Evolutionary conservation across 2,888 invertebrate species (phyloP).

Genomic region (Phytoseiulus persimilis): DNA sequence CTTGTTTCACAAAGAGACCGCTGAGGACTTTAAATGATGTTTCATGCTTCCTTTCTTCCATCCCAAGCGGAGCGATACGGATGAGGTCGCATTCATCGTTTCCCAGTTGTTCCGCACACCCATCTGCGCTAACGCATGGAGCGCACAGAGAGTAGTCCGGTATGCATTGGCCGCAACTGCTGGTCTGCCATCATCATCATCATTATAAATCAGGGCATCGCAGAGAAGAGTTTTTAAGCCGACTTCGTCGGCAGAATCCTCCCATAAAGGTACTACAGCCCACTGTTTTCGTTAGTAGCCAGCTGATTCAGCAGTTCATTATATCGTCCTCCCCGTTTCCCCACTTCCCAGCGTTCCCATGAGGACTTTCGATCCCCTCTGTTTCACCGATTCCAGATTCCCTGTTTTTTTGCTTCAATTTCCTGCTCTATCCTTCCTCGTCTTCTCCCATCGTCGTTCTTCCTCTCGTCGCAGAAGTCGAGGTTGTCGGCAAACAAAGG

Average conservation of each 20-base stretch:
- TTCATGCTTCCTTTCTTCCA: no score
- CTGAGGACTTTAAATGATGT: no score
- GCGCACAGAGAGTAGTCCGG: no score
- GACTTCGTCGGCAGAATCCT: background rate
- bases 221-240: background rate
- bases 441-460: background rate
- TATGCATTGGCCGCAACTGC: no score
- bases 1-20: no score
- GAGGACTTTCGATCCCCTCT: background rate
- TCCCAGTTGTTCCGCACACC: no score
- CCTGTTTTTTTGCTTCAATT: background rate
- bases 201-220: background rate
- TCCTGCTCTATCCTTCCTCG: background rate
- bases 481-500: background rate
- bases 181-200: background rate
- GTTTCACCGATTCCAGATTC: background rate
- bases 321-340: background rate
- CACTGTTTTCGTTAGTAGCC: background rate
- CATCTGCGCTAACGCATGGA: no score
- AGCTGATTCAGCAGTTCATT: background rate
- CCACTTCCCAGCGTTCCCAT: background rate
- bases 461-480: background rate
- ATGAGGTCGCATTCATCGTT: no score
- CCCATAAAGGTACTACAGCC: background rate
- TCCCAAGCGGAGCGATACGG: no score